Conservation (phyloP, 2,113 vertebrate genomes). For the Clarias gariepinus region DNA sequence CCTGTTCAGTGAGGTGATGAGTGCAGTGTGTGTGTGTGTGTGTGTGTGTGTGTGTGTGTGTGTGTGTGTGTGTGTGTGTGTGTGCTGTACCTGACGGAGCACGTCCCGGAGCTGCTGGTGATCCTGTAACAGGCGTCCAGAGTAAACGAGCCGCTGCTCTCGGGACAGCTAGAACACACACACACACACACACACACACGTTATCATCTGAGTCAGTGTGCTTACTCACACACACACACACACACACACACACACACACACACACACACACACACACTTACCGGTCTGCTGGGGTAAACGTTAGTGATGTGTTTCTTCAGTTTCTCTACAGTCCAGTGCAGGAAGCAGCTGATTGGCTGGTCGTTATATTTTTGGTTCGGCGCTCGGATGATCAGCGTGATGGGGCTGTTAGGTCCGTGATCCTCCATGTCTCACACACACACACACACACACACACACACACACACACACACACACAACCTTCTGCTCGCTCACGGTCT, state of each 20-base stretch:
- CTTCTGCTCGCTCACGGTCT: background rate
- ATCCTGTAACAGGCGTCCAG: conserved; percentile 90
- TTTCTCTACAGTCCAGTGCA: conserved; percentile 92
- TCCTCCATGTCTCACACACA: conserved; percentile 78
- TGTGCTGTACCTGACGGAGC: conserved; percentile 85
- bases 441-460: background rate
- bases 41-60: too few species aligned
- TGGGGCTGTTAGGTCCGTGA: conserved; percentile 77
- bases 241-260: conserved; percentile 48
- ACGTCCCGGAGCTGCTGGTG: conserved; percentile 90
- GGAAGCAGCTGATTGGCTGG: conserved; percentile 90
- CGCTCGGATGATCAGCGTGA: conserved; percentile 91
- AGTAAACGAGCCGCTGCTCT: conserved; percentile 95
- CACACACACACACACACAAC: background rate
- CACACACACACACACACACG: background rate
- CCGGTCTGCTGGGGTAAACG: conserved; percentile 92
- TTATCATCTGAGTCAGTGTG: too few species aligned
- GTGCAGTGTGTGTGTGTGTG: too few species aligned
- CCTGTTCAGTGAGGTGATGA: background rate
- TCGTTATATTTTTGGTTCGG: conserved; percentile 96
- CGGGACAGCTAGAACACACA: conserved; percentile 77
- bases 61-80: too few species aligned
- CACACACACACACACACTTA: conserved; percentile 63
- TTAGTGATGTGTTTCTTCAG: conserved; percentile 88
- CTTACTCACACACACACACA: background rate